phyloP scores from a whole-genome alignment of 2,797 vertebrate species.

The Leptodactylus fallax region DNA sequence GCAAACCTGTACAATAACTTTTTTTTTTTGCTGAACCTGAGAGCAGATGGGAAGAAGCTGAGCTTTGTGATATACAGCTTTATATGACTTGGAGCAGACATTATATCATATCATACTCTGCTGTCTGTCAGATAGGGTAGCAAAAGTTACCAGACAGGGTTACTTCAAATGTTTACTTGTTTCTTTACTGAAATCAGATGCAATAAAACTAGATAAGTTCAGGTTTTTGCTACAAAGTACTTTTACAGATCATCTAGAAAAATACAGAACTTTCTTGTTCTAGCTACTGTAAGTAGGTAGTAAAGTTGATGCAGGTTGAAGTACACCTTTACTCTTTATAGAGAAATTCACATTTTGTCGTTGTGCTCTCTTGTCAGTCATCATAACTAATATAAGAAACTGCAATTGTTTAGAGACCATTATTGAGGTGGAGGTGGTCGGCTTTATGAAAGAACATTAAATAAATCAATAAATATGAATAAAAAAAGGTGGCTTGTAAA shows the following conservation, averaged over 20 bases:
- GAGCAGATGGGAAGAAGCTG: no score
- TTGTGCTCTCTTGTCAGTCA: conserved; percentile 3
- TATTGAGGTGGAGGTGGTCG: conserved; percentile 30
- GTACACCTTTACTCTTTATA: neutral
- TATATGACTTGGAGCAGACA: no score
- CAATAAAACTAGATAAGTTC: no score
- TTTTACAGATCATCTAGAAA: neutral
- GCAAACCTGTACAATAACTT: no score
- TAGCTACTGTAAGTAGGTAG: neutral
- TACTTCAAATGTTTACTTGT: no score
- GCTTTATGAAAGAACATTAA: conserved; percentile 40
- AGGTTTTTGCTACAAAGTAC: neutral
- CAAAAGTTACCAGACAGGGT: no score
- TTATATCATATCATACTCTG: no score
- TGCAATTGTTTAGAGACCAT: conserved; percentile 33
- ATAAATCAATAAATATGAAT: conserved; percentile 57
- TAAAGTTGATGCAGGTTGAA: neutral
- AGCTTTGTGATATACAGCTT: no score
- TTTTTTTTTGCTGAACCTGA: no score
- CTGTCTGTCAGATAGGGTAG: no score
- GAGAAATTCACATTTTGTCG: conserved; percentile 10
- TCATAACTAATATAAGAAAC: conserved; percentile 3
- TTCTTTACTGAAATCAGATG: no score
- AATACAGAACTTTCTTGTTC: neutral
- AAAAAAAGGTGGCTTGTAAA: conserved; percentile 55